phyloP scores from a whole-genome alignment of 37 sponge, comb jelly and placozoan species.

The Ianthella basta region DNA sequence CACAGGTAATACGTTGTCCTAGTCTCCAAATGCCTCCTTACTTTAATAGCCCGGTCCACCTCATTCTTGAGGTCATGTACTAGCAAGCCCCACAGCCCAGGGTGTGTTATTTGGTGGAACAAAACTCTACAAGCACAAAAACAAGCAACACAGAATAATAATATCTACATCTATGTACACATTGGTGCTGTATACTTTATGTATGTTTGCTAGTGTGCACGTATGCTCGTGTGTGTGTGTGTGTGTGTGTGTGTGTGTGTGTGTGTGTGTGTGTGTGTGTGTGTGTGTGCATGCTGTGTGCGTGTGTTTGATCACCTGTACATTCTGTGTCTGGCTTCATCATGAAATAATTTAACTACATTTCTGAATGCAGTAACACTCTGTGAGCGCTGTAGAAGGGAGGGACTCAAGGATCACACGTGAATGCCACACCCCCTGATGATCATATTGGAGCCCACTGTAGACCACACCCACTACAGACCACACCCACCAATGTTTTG shows the following conservation, averaged over 20 bases:
- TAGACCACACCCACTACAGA: too few relatives aligned
- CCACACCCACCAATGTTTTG: not conserved
- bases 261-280: slow-evolving; percentile 1
- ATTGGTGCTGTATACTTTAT: too few relatives aligned
- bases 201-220: not conserved
- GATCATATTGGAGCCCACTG: too few relatives aligned
- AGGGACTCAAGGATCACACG: not conserved
- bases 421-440: too few relatives aligned
- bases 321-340: slow-evolving; percentile 6
- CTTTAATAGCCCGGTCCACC: slow-evolving; percentile 51
- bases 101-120: slow-evolving; percentile 39
- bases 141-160: too few relatives aligned
- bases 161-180: too few relatives aligned
- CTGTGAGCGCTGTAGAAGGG: not conserved
- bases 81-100: slow-evolving; percentile 68
- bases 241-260: not conserved
- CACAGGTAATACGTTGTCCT: too few relatives aligned
- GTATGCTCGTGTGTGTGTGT: not conserved
- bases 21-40: not conserved
- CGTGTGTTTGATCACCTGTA: slow-evolving; percentile 8
- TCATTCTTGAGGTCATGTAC: slow-evolving; percentile 71
- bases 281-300: slow-evolving; percentile 2
- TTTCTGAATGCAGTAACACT: not conserved
- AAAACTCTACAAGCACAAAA: slow-evolving; percentile 1
- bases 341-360: not conserved